Evolutionary conservation across 2,797 vertebrate species (phyloP), one percentile per base, ranked within the genome.

Genomic region (Emys orbicularis): DNA sequence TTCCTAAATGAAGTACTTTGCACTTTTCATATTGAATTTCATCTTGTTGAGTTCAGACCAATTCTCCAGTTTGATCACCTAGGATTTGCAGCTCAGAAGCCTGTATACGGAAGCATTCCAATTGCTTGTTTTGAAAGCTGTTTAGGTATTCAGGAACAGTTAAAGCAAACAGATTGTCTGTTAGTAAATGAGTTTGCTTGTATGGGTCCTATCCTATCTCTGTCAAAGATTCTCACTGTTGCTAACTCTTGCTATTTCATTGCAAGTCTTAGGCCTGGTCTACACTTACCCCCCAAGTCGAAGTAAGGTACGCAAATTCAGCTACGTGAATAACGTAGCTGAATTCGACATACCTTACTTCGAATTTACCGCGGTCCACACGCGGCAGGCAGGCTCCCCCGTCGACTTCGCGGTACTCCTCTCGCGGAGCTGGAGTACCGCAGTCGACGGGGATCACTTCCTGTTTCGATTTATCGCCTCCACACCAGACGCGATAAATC

Each of bases 81-180:
- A 54, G 12, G 5, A 53, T 90, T 85, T 80, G 8, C 27, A 37
- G 5, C 65, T 83, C 41, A 84, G 37, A 76, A 79, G 11, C 6
- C 23, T 37, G 3, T 2, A 1, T 82, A 79, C 34, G 6, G 12
- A n/a, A 47, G 29, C 37, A 74, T 44, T 74, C 72, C 25, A 13
- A 44, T 49, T 5, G 27, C n/a, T 57, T 89, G 12, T 1, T 79
- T 2, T 44, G 2, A 31, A 94, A 56, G 47, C 53, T 72, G 13
- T 21, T 77, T 72, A 49, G 9, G 1, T 87, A 79, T 34, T 79
- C 0, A 0, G 9, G 2, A 19, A 77, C 11, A 77, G 3, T 77
- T 11, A 27, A 57, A 87, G 77, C 72, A 10, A 25, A 81, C 13
- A 59, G 80, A 11, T 7, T 77, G 54, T n/a, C 54, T 80, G 50